Conservation (phyloP, 2,113 vertebrate species). For the Hypomesus transpacificus region DNA sequence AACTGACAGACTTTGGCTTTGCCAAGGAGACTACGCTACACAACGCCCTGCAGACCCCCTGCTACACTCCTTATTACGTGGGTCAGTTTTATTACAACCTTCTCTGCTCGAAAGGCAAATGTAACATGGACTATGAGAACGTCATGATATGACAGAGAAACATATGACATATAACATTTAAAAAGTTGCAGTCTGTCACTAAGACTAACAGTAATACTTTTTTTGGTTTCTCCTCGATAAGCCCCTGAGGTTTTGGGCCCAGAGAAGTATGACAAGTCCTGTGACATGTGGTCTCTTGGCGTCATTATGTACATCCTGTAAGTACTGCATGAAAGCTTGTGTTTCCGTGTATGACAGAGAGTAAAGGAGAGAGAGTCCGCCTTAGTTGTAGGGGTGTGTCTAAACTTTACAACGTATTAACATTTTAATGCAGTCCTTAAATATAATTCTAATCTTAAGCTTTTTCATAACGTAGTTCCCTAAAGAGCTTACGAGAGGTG, state of each 20-base stretch:
- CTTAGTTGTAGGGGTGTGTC: too few relatives aligned
- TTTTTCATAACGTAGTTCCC: too few relatives aligned
- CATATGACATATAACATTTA: too few relatives aligned
- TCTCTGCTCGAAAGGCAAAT: too few relatives aligned
- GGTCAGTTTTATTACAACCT: conserved; percentile 63
- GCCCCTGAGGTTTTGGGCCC: conserved; percentile 97
- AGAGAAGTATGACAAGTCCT: conserved; percentile 98
- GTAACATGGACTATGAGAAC: too few relatives aligned
- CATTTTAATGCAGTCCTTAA: too few relatives aligned
- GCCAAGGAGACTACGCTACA: conserved; percentile 94
- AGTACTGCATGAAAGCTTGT: conserved; percentile 65
- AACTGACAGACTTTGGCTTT: conserved; percentile 97
- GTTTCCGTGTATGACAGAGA: neutral
- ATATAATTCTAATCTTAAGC: too few relatives aligned
- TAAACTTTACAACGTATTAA: too few relatives aligned
- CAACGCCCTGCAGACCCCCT: conserved; percentile 93
- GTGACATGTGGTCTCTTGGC: conserved; percentile 99
- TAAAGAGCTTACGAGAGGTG: too few relatives aligned
- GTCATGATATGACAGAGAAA: too few relatives aligned
- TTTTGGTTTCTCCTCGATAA: conserved; percentile 48
- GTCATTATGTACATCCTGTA: conserved; percentile 99
- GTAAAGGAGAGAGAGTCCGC: too few relatives aligned
- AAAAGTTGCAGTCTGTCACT: neutral
- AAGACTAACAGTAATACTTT: neutral
- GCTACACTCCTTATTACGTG: conserved; percentile 97